phyloP scores from a whole-genome alignment of 2,113 vertebrate species.

The Syngnathus scovelli region DNA sequence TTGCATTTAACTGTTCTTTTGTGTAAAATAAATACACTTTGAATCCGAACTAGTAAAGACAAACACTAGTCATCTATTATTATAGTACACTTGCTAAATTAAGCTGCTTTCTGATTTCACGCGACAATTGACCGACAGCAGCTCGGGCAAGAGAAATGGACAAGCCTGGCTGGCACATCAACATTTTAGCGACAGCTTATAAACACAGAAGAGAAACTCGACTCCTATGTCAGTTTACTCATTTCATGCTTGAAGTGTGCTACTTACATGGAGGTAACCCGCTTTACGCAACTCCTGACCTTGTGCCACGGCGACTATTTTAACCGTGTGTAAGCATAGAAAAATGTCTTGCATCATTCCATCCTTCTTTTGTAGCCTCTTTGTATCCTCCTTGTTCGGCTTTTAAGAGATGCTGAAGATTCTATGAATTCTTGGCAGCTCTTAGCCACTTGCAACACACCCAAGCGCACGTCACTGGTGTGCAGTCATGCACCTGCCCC shows the following conservation, averaged over 20 bases:
- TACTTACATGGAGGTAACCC: conserved; percentile 19
- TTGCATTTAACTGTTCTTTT: neutral
- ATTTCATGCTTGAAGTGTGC: conserved; percentile 9
- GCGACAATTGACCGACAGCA: conserved; percentile 12
- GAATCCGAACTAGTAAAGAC: neutral
- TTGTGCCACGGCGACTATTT: too few relatives aligned
- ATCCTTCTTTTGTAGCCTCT: too few relatives aligned
- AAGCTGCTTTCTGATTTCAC: conserved; percentile 4
- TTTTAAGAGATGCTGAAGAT: too few relatives aligned
- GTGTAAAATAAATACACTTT: neutral
- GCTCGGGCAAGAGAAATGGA: conserved; percentile 4
- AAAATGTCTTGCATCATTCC: too few relatives aligned
- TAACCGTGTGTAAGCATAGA: too few relatives aligned
- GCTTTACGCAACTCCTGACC: neutral
- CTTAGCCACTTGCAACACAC: too few relatives aligned
- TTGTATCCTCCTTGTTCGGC: too few relatives aligned
- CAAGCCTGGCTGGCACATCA: conserved; percentile 8
- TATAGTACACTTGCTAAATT: neutral
- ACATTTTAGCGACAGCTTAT: conserved; percentile 8
- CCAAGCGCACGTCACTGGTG: too few relatives aligned
- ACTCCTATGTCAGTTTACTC: conserved; percentile 4
- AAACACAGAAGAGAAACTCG: neutral
- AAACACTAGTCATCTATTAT: neutral
- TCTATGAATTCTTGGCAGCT: too few relatives aligned
- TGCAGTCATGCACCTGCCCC: too few relatives aligned